Percentiles rank a stretch among this genome's conserved stretches.
Conservation (phyloP, 2,113 vertebrate species). For the Seriola aureovittata region DNA sequence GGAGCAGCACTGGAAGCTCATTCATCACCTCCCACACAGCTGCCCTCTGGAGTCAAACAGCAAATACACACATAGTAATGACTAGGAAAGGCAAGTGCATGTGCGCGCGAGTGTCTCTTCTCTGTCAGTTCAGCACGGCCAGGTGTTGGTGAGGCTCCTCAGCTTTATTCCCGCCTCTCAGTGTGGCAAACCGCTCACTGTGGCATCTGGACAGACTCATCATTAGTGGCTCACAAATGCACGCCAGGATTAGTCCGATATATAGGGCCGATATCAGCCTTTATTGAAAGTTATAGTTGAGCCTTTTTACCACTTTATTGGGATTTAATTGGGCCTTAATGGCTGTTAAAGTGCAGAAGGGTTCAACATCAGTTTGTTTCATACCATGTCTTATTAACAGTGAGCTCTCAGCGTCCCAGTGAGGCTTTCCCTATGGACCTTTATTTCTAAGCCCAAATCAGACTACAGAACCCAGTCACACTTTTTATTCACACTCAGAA, state of each 20-base stretch:
- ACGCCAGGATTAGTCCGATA: constrained; percentile 19
- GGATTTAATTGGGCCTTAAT: constrained; percentile 37
- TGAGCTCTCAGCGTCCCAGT: not conserved
- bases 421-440: not conserved
- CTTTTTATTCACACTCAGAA: not conserved
- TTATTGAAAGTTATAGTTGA: constrained; percentile 38
- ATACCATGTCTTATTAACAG: not conserved
- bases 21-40: constrained; percentile 83
- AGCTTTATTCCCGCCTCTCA: constrained; percentile 66
- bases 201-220: constrained; percentile 77
- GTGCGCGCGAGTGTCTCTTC: constrained; percentile 9
- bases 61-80: constrained; percentile 59
- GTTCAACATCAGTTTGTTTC: not conserved
- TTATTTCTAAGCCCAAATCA: not conserved
- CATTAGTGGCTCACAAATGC: constrained; percentile 70
- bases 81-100: constrained; percentile 43
- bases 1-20: constrained; percentile 56
- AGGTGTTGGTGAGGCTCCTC: constrained; percentile 72
- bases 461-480: not conserved
- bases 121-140: constrained; percentile 59
- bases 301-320: constrained; percentile 19
- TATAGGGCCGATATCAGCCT: constrained; percentile 2
- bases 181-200: constrained; percentile 61
- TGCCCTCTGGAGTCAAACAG: constrained; percentile 69
- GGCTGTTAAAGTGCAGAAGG: constrained; percentile 8